Evolutionary conservation across 2,113 vertebrate genomes (phyloP).

Genomic region (Otolemur garnettii): DNA sequence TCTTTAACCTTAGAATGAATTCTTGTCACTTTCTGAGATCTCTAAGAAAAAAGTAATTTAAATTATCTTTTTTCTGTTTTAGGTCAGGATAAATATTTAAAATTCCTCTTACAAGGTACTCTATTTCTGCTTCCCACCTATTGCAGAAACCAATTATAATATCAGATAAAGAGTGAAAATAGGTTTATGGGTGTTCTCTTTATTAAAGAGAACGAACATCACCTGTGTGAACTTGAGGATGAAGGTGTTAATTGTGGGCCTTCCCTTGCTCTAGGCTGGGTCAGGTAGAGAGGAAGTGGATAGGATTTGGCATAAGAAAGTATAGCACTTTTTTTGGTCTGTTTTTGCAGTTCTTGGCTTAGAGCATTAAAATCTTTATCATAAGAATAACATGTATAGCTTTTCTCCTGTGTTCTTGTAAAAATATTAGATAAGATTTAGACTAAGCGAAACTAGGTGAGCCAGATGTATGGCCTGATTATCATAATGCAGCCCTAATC

Average conservation of each 20-base stretch:
- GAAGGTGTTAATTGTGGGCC: background rate
- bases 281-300: background rate
- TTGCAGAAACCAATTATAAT: background rate
- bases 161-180: background rate
- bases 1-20: background rate
- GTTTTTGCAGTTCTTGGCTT: background rate
- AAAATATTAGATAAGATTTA: background rate
- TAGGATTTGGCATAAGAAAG: background rate
- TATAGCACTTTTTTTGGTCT: background rate
- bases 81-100: background rate
- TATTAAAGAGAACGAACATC: background rate
- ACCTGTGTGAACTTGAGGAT: background rate
- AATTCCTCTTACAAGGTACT: background rate
- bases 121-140: too few species aligned
- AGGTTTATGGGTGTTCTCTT: background rate
- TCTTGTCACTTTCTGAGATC: background rate
- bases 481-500: background rate
- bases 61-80: background rate
- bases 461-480: too few species aligned
- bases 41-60: conserved; percentile 20
- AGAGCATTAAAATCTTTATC: background rate
- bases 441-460: background rate
- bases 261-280: background rate
- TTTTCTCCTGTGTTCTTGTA: background rate
- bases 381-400: background rate